These are phyloP conservation scores for Heterodera filipjevi DNA, from an alignment of 2,888 invertebrate genomes.

Conservation along the genomic window DNA sequence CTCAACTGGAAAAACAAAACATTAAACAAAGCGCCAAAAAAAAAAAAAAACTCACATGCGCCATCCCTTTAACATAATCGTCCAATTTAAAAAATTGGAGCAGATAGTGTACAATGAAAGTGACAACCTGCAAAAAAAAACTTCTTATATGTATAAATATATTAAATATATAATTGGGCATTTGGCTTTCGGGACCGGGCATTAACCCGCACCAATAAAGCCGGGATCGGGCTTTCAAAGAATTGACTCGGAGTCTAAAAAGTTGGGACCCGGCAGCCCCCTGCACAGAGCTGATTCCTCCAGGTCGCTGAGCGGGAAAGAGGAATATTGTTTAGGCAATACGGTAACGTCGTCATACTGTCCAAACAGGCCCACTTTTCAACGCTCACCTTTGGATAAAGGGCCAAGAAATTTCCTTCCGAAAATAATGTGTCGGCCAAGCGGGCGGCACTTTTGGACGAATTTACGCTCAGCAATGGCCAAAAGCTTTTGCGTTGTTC, in stretches of 20 bases:
- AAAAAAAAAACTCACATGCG: background rate
- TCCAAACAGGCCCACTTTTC: too few species aligned
- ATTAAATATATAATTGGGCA: too few species aligned
- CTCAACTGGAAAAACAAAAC: background rate
- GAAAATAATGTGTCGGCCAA: background rate
- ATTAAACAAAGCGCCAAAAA: background rate
- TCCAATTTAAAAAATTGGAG: background rate
- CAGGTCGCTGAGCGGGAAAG: too few species aligned
- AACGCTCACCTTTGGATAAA: background rate
- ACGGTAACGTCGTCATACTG: too few species aligned
- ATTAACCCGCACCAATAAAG: too few species aligned
- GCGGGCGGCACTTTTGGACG: background rate
- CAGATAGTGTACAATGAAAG: background rate
- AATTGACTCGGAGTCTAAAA: too few species aligned
- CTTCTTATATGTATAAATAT: too few species aligned
- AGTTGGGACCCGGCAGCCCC: too few species aligned
- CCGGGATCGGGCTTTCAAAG: too few species aligned
- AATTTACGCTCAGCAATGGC: background rate
- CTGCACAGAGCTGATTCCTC: too few species aligned
- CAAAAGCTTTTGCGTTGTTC: background rate
- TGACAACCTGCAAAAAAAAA: background rate
- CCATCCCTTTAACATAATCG: background rate
- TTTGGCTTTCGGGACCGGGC: too few species aligned
- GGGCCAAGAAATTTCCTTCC: background rate
- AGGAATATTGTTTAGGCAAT: too few species aligned